Base-by-base conservation (phyloP, 2,113 vertebrate genomes). In the Syngnathoides biaculeatus region DNA sequence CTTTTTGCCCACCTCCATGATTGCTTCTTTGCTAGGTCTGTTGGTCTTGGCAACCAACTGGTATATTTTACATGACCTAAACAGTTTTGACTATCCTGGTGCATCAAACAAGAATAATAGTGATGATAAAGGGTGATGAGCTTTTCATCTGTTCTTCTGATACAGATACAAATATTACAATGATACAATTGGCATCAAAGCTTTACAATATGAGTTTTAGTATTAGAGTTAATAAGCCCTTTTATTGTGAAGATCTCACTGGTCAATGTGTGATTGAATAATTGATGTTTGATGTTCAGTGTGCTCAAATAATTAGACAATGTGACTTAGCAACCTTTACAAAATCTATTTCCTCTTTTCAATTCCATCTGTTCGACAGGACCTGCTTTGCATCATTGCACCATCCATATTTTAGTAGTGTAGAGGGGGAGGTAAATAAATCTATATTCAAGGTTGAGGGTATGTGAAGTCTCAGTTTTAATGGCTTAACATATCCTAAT, bases 1-100 rank as follows among this genome's bases (percentile, higher is more conserved):
- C 30, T 15, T 20, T 35, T 65, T 74, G 64, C 14, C 14, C 62
- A 13, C 47, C n/a, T 43, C 14, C 53, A 13, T 15, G n/a, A 52
- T 47, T 52, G 20, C 63, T 43, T 50, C 56, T n/a, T 66, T n/a
- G 68, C 40, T 65, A 19, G 43, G 63, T 64, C 56, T n/a, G 58
- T 68, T 45, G 55, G 60, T 67, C 15, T 69, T 53, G 40, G 30
- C 30, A 35, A 0, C 30, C 30, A 35, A 5, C 1, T 35, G 3
- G 30, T 35, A 35, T 35, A 35, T 35, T 6, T 35, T 3, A 35
- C 3, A 35, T 35, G 30, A 35, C 30, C 30, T n/a, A n/a, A n/a
- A n/a, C n/a, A n/a, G n/a, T n/a, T n/a, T n/a, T n/a, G n/a, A n/a
- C n/a, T n/a, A 35, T 35, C 30, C 30, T 1, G 30, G 30, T 3